Evolutionary conservation across 2,797 vertebrate genomes (phyloP), one percentile per base, ranked within the genome.

Genomic region (Hylomyscus alleni): DNA sequence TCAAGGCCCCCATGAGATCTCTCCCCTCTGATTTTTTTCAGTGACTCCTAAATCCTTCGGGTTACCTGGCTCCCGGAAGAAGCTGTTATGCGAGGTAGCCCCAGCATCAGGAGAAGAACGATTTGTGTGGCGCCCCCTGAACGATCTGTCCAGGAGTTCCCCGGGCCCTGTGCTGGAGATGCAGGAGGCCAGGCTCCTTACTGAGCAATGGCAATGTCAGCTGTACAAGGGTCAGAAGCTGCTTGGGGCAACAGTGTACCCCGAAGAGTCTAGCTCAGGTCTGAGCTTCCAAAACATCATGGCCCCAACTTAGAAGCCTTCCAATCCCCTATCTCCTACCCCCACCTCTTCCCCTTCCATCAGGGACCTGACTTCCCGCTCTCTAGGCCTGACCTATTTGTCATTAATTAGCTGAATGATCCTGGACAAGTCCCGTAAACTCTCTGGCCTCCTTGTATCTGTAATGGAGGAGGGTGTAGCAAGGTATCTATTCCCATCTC

Each of bases 11-110:
- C 54, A n/a, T 58, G 37, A 95, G 83, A 44, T 89, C 54, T 92
- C 83, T 84, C 89, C 47, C 69, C 31, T 96, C 54, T 77, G 29
- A 92, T 96, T 96, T 94, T 96, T 94, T 95, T 94, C 96, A 98
- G 97, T 97, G 94, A 98, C 96, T 69, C 77, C n/a, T n/a, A 90
- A 96, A 58, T 86, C 73, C 44, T 91, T 44, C 3, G 95, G 91
- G 44, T 80, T 60, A 52, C 69, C 95, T 12, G 93, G 94, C 81
- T 95, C 95, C 88, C 88, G 2, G 19, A 85, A 77, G n/a, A 95
- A 95, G 75, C 95, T 97, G 67, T 86, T 97, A 34, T 98, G 97
- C 75, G 97, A 96, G n/a, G 96, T 98, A 83, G 95, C 96, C 34
- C 97, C 97, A 0, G 69, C 92, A 6, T 96, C 95, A 0, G 94